phyloP scores from a whole-genome alignment of 2,113 vertebrate genomes.

The Peromyscus maniculatus region DNA sequence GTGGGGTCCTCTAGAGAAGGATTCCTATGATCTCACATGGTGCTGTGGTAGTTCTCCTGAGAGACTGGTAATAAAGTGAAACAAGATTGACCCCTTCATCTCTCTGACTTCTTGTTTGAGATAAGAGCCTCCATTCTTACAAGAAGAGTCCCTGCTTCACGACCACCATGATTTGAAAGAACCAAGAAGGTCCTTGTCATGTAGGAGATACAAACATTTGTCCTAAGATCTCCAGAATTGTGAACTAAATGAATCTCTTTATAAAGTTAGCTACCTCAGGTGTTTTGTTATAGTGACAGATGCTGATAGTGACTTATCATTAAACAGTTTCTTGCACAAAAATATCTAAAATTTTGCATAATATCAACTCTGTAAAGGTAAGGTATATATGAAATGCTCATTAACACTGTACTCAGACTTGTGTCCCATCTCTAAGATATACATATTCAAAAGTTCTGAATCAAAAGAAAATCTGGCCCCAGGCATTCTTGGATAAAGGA shows the following conservation, averaged over 20 bases:
- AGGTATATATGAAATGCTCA: background rate
- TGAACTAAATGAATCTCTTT: background rate
- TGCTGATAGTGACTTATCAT: background rate
- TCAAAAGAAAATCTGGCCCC: background rate
- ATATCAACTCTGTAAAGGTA: background rate
- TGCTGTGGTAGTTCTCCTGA: background rate
- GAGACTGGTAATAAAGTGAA: background rate
- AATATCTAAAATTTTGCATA: background rate
- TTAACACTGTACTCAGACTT: background rate
- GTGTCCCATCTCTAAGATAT: background rate
- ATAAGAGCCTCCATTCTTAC: background rate
- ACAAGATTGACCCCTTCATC: background rate
- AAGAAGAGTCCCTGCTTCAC: background rate
- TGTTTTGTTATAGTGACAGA: background rate
- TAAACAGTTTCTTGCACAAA: background rate
- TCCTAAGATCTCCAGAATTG: background rate
- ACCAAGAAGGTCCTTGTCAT: background rate
- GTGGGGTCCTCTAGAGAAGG: background rate
- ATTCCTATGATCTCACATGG: background rate
- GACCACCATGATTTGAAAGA: background rate
- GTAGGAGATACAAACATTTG: no score
- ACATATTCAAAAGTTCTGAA: background rate
- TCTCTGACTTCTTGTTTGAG: background rate
- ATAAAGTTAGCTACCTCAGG: background rate
- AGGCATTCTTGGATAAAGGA: background rate